phyloP scores from a whole-genome alignment of 1,140 invertebrate genomes.

The Branchinecta lynchi region DNA sequence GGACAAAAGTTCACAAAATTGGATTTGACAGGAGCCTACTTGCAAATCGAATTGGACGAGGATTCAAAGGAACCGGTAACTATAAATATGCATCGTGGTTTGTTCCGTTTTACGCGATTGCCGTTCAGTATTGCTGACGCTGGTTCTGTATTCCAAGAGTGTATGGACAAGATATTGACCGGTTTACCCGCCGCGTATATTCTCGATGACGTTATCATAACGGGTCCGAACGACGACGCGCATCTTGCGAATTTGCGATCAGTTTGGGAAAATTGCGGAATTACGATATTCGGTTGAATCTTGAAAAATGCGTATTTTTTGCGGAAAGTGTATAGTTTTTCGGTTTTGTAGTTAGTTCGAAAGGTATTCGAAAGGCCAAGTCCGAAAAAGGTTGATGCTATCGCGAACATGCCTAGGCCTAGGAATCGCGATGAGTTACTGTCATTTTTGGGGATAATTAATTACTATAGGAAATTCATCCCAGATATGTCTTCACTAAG shows the following conservation, averaged over 20 bases:
- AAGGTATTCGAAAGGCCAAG: conserved; percentile 30
- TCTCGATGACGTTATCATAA: no score
- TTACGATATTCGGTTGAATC: no score
- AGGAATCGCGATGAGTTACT: conserved; percentile 27
- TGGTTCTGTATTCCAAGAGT: no score
- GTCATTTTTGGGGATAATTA: conserved; percentile 30
- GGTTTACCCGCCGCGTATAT: no score
- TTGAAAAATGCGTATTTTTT: conserved; percentile 25
- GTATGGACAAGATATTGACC: no score
- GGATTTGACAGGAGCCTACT: conserved; percentile 25
- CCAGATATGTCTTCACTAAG: conserved; percentile 29
- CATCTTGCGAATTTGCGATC: no score
- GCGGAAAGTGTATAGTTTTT: conserved; percentile 26
- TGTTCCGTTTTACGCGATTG: conserved; percentile 30
- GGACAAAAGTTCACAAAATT: conserved; percentile 26
- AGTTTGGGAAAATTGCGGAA: no score
- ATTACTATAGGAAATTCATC: no score
- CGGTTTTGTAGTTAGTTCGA: conserved; percentile 26
- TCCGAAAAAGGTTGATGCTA: conserved; percentile 31
- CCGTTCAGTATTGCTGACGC: conserved; percentile 37
- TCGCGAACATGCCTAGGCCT: conserved; percentile 30
- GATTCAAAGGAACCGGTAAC: conserved; percentile 15
- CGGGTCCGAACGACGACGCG: no score
- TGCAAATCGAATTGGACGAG: conserved; percentile 24
- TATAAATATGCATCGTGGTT: neutral